Evolutionary conservation across 1,140 invertebrate genomes (phyloP).

Genomic region (Aphidius ervi): DNA sequence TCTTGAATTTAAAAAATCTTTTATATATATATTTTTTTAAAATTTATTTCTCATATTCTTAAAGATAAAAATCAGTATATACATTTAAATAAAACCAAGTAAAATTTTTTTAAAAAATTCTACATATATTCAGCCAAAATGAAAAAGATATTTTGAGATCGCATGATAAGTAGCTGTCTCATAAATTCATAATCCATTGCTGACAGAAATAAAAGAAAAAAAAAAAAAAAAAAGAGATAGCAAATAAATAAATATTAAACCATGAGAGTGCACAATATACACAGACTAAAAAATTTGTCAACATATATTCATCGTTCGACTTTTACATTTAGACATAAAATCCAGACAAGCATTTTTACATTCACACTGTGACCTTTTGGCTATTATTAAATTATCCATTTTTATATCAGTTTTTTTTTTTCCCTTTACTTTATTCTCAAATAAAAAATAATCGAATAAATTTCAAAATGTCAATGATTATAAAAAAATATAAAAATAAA

Average conservation of each 20-base stretch:
- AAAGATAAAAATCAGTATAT: slow-evolving; percentile 3
- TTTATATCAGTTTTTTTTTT: no score
- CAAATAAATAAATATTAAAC: not conserved
- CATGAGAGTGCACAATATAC: slow-evolving; percentile 8
- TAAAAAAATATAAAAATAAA: no score
- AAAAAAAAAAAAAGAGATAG: not conserved
- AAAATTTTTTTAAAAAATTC: no score
- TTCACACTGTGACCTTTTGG: no score
- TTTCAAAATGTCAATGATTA: no score
- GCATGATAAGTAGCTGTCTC: slow-evolving; percentile 6
- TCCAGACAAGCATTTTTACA: no score
- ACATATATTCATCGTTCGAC: slow-evolving; percentile 2
- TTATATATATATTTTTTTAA: not conserved
- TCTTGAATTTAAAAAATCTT: no score
- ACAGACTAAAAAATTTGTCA: slow-evolving; percentile 13
- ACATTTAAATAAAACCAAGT: not conserved
- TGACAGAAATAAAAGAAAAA: not conserved
- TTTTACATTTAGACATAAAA: no score
- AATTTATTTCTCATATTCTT: not conserved
- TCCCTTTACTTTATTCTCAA: no score
- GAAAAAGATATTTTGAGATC: not conserved
- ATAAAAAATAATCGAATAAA: no score
- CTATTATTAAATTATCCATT: no score
- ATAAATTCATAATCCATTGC: slow-evolving; percentile 18
- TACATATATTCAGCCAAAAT: not conserved